Base-by-base conservation (phyloP, 2,888 invertebrate genomes). In the Habrosyne pyritoides region DNA sequence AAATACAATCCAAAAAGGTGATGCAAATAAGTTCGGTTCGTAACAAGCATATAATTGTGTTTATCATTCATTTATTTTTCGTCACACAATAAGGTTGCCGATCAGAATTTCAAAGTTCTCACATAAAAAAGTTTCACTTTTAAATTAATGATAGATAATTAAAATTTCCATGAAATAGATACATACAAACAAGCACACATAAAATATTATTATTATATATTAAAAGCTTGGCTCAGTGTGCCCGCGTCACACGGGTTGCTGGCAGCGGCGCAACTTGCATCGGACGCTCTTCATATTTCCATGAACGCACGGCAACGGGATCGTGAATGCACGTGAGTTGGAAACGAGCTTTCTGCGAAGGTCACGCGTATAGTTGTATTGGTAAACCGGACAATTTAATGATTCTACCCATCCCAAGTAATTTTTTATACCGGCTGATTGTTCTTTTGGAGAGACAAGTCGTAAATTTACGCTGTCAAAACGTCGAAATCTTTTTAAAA, bases 311-410 rank as follows among this genome's bases (percentile, higher is more conserved):
- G 18, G 50, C 50, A 18, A 42, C 42, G 18, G 8, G 42, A 42
- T 18, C 42, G 42, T 18, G 18, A 42, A 18, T 42, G 42, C 14
- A 18, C 18, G 42, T 36, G 36, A 36, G 36, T 42, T 42, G 42
- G 14, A 42, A 42, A 12, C 42, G 30, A 50, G 68, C 75, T 82
- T 81, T 79, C 74, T 65, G 71, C 59, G 81, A 86, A 86, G 87
- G 86, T 86, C 80, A 78, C 47, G 60, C 59, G 56, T 76, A 77
- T 80, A 70, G 64, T 74, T 69, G 75, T 62, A 71, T 18, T 8
- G 42, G 42, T 28, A 21, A 50, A 28, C 50, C 30, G 64, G 60
- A 67, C 66, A 64, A 64, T 52, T 77, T 74, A 77, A 76, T 68
- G 73, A 80, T 79, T 74, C 67, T 68, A 70, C 64, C 65, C 66